Conservation (phyloP, 1,140 invertebrate genomes). For the Trichomalopsis sarcophagae region DNA sequence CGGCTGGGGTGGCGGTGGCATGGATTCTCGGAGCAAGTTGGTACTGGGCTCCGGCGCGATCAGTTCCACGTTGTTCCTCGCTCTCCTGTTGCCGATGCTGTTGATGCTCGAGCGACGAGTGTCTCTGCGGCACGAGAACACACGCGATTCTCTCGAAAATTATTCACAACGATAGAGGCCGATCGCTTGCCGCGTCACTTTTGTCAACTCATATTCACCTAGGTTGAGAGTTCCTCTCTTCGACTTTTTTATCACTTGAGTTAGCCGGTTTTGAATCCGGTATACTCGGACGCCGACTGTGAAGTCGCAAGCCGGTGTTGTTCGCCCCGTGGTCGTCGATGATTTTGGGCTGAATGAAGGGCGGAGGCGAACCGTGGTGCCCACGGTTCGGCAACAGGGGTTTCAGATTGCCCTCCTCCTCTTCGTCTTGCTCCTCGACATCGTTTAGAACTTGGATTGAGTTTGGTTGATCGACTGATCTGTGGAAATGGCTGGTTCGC, state of each 20-base stretch:
- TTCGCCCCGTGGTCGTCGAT: conserved; percentile 53
- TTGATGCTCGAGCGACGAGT: conserved; percentile 49
- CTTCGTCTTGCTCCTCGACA: not conserved
- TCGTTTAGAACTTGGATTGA: not conserved
- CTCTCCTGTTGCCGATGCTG: conserved; percentile 53
- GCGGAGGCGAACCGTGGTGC: not conserved
- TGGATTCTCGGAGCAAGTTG: not conserved
- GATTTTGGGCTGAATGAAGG: not conserved
- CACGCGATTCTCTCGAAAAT: not conserved
- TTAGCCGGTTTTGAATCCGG: conserved; percentile 51
- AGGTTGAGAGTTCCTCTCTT: not conserved
- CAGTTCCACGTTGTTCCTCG: conserved; percentile 13
- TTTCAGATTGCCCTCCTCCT: not conserved
- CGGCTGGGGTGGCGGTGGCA: not conserved
- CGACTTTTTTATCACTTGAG: not conserved
- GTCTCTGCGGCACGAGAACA: not conserved
- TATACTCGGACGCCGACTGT: conserved; percentile 50
- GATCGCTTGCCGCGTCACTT: not conserved
- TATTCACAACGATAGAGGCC: not conserved
- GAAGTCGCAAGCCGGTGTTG: conserved; percentile 57
- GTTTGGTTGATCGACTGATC: not conserved
- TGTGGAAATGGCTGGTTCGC: not conserved
- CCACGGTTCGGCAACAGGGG: not conserved
- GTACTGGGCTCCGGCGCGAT: not conserved
- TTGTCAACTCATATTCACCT: not conserved